Percentiles rank a stretch among this genome's conserved stretches.
phyloP scores from a whole-genome alignment of 2,113 vertebrate species.

The Anhinga anhinga region DNA sequence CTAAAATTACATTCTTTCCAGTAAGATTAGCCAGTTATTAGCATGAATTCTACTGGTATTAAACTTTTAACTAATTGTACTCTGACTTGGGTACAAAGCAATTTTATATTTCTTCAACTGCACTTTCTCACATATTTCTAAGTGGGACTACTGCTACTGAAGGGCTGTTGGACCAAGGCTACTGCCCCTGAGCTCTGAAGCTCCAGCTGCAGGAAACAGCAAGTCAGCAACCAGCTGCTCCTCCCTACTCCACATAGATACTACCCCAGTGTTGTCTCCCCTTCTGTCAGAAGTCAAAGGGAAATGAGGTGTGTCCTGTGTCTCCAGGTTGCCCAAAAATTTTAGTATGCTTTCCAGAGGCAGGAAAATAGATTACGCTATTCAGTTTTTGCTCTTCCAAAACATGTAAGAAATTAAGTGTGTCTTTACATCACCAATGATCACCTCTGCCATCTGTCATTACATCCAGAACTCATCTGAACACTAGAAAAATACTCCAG shows the following conservation, averaged over 20 bases:
- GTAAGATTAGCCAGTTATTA: not conserved
- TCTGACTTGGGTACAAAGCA: not conserved
- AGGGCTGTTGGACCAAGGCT: not conserved
- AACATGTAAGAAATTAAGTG: not conserved
- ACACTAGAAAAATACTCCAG: not conserved
- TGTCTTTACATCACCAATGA: not conserved
- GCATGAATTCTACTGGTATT: not conserved
- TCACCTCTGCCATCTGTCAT: not conserved
- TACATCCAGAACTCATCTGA: not conserved
- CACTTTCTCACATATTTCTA: not conserved
- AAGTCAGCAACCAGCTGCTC: not conserved
- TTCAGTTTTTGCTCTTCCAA: not conserved
- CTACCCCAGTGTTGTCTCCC: not conserved
- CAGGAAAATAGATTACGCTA: not conserved
- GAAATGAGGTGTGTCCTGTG: not conserved
- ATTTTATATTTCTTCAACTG: not conserved
- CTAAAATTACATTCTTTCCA: not conserved
- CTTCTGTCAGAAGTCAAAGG: not conserved
- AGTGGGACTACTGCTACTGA: not conserved
- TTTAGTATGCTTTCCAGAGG: not conserved
- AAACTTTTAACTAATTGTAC: not conserved
- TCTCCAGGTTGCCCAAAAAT: not conserved
- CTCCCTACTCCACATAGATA: not conserved
- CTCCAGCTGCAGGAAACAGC: not conserved
- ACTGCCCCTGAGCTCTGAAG: not conserved